Percentiles rank a stretch among this genome's conserved stretches.
phyloP scores from a whole-genome alignment of 2,888 invertebrate genomes.

The Pardosa pseudoannulata region DNA sequence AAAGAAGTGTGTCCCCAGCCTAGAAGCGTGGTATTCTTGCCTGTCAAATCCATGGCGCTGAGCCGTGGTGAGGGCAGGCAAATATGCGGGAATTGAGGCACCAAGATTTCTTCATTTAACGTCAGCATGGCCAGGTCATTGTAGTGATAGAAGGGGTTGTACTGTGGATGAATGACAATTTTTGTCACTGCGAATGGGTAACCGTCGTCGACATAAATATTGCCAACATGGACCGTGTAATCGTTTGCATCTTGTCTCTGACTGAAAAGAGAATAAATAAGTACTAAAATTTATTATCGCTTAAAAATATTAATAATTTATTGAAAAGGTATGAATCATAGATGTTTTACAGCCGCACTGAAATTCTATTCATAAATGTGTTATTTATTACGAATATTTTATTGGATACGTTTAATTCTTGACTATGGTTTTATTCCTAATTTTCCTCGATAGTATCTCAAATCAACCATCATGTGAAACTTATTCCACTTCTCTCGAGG shows the following conservation, averaged over 20 bases:
- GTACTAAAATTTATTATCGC: no score
- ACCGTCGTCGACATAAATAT: slow-evolving; percentile 43
- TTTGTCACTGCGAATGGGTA: slow-evolving; percentile 21
- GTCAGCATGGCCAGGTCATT: slow-evolving; percentile 55
- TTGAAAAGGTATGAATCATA: no score
- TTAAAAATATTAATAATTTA: no score
- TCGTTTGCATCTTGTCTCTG: neutral
- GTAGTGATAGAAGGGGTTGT: neutral
- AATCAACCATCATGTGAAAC: no score
- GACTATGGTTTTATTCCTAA: no score
- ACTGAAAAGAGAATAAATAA: slow-evolving; percentile 22
- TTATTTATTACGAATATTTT: no score
- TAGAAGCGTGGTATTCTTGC: slow-evolving; percentile 31
- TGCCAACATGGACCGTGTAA: slow-evolving; percentile 50
- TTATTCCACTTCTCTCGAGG: no score
- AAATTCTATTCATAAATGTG: no score
- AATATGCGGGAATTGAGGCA: slow-evolving; percentile 32
- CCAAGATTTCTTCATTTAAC: slow-evolving; percentile 37
- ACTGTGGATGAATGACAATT: slow-evolving; percentile 39
- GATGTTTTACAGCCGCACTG: no score
- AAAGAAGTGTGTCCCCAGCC: slow-evolving; percentile 56
- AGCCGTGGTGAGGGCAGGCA: slow-evolving; percentile 43
- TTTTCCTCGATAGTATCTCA: no score
- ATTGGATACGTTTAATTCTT: no score
- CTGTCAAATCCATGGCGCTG: neutral